A percentile compares a stretch with the other conserved stretches of the same genome.
These are phyloP conservation scores for Limnephilus rhombicus DNA, from an alignment of 2,888 invertebrate genomes.

Conservation along the genomic window DNA sequence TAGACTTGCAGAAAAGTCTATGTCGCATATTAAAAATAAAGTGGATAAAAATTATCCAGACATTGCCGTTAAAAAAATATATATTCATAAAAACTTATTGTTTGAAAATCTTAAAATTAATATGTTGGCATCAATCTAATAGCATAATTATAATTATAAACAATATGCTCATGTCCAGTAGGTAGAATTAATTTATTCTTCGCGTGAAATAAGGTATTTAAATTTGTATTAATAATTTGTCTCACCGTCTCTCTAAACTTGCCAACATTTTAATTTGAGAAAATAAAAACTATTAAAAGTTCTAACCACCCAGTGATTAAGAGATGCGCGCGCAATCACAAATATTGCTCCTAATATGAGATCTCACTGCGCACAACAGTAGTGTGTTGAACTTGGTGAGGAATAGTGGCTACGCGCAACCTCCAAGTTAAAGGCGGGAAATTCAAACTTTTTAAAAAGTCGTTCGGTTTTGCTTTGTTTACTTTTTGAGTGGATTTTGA, in stretches of 20 bases:
- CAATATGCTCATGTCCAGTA: too few relatives aligned
- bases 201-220: background rate
- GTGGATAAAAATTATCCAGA: too few relatives aligned
- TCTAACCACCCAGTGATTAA: background rate
- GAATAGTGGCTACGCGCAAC: background rate
- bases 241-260: background rate
- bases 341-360: conserved; percentile 43
- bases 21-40: too few relatives aligned
- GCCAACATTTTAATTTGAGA: background rate
- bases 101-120: too few relatives aligned
- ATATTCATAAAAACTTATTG: too few relatives aligned
- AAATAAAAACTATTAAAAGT: background rate
- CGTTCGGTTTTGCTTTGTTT: background rate
- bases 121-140: too few relatives aligned
- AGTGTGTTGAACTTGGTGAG: conserved; percentile 6
- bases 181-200: too few relatives aligned
- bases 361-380: conserved; percentile 44
- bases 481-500: background rate
- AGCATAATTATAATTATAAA: too few relatives aligned
- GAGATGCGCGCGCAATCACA: conserved; percentile 41
- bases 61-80: too few relatives aligned
- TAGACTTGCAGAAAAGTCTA: too few relatives aligned
- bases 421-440: background rate
- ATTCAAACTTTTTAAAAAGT: background rate
- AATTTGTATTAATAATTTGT: background rate